Evolutionary conservation across 2,888 invertebrate genomes (phyloP).

Genomic region (Ormyrus rosae): DNA sequence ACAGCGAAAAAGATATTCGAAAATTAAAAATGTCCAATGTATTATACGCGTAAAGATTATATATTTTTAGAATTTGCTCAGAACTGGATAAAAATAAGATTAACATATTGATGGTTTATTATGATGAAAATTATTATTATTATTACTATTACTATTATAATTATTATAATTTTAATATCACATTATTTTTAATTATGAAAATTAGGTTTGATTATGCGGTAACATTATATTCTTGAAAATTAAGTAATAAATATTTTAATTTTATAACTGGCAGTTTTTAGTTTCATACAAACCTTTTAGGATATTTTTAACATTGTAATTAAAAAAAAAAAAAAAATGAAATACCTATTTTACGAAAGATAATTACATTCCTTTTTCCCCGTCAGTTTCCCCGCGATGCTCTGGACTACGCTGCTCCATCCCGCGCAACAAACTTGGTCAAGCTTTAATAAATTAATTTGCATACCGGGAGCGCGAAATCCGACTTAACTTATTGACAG

Average conservation of each 20-base stretch:
- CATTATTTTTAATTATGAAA: conserved; percentile 59
- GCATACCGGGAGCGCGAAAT: too few species aligned
- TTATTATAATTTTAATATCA: conserved; percentile 55
- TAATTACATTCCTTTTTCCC: too few species aligned
- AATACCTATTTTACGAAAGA: too few species aligned
- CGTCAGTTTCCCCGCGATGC: too few species aligned
- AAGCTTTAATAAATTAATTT: too few species aligned
- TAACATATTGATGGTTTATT: conserved; percentile 60
- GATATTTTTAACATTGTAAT: too few species aligned
- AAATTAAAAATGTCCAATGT: conserved; percentile 58
- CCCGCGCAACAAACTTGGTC: too few species aligned
- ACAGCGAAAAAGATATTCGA: conserved; percentile 4
- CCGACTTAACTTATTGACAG: too few species aligned
- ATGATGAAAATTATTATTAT: conserved; percentile 42
- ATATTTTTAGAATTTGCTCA: conserved; percentile 68
- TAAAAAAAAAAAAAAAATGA: too few species aligned
- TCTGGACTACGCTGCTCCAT: too few species aligned
- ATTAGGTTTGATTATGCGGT: conserved; percentile 60
- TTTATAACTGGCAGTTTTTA: conserved; percentile 53
- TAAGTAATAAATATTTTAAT: conserved; percentile 69
- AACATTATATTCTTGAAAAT: conserved; percentile 65
- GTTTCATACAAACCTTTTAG: too few species aligned
- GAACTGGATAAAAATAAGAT: conserved; percentile 68
- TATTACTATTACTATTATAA: conserved; percentile 55
- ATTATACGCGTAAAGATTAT: conserved; percentile 62